Percentiles rank a stretch among this genome's conserved stretches.
Evolutionary conservation across 2,113 vertebrate genomes (phyloP).

Genomic region (Odontesthes bonariensis): DNA sequence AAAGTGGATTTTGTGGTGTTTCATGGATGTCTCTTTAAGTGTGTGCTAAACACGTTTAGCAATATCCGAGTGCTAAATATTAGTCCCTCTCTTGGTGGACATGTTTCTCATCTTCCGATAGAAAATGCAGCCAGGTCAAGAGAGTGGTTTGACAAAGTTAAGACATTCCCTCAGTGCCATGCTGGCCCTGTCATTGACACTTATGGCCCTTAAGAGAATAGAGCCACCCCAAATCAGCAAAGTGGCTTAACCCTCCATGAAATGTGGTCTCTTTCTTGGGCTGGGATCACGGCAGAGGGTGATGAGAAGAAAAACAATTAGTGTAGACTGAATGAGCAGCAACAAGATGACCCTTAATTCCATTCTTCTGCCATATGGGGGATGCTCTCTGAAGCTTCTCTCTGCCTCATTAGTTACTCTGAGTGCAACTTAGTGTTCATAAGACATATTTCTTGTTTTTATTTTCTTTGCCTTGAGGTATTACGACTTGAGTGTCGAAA

Average conservation of each 20-base stretch:
- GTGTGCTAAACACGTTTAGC: background rate
- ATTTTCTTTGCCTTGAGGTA: slow-evolving; percentile 15
- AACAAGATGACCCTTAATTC: slow-evolving; percentile 57
- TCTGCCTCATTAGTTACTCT: slow-evolving; percentile 73
- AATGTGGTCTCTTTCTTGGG: slow-evolving; percentile 56
- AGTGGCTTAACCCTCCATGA: slow-evolving; percentile 72
- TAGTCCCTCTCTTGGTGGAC: background rate
- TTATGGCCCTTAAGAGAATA: slow-evolving; percentile 30
- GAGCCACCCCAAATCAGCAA: slow-evolving; percentile 69
- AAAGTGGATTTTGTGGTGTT: too few species aligned
- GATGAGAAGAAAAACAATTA: slow-evolving; percentile 76
- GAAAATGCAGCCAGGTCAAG: background rate
- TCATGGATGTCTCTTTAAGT: too few species aligned
- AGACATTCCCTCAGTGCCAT: slow-evolving; percentile 28
- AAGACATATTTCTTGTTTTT: slow-evolving; percentile 42
- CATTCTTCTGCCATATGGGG: slow-evolving; percentile 79
- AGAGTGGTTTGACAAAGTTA: background rate
- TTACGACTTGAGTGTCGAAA: slow-evolving; percentile 41
- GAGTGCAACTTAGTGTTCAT: slow-evolving; percentile 66
- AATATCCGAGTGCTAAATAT: background rate
- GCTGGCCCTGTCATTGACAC: slow-evolving; percentile 33
- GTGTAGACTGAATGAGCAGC: slow-evolving; percentile 66
- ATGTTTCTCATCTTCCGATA: background rate
- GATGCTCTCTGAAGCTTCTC: slow-evolving; percentile 57
- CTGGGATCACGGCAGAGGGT: slow-evolving; percentile 50